Evolutionary conservation across 2,797 vertebrate genomes (phyloP), one percentile per base, ranked within the genome.

Genomic region (Aplochiton taeniatus): DNA sequence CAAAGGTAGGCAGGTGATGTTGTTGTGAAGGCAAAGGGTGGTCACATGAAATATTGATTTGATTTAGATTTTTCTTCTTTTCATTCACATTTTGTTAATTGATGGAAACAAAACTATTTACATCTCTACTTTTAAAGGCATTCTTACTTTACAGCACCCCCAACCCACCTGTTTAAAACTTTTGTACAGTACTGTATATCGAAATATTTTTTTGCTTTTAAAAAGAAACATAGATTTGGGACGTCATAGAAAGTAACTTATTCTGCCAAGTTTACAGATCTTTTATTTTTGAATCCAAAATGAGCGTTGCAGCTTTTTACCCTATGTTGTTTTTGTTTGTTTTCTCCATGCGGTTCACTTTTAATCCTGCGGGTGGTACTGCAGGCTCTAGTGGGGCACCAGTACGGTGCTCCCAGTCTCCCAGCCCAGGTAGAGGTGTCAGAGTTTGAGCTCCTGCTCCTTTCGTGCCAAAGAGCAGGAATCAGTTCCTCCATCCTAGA

Each of bases 381-480:
- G 67, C 75, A 95, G 93, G 91, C 88, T 18, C 80, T 95, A 65
- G 78, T 94, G 4, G 93, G 93, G 49, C 84, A 90, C 45, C 79
- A 88, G 68, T 94, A 93, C 63, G 93, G 93, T 46, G 11, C 62
- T 47, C 58, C 76, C 42, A n/a, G 68, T 48, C 77, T 93, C 61
- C 93, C 93, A 3, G 16, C 72, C 8, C 85, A 80, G 78, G 84
- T 95, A 76, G 91, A 92, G 63, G 87, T 85, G 63, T 75, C 87
- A 0, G 91, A 93, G 80, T 93, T 81, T 77, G 90, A 92, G 74
- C 63, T 79, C 61, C 74, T 94, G 69, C 86, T 94, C 17, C 83
- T 80, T 70, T 72, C 77, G 45, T 83, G 88, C 65, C 90, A 92
- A 75, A 72, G 59, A 63, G 84, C 69, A 2, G 86, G 88, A 0